phyloP scores from a whole-genome alignment of 2,797 vertebrate species.

The Takifugu ocellatus region DNA sequence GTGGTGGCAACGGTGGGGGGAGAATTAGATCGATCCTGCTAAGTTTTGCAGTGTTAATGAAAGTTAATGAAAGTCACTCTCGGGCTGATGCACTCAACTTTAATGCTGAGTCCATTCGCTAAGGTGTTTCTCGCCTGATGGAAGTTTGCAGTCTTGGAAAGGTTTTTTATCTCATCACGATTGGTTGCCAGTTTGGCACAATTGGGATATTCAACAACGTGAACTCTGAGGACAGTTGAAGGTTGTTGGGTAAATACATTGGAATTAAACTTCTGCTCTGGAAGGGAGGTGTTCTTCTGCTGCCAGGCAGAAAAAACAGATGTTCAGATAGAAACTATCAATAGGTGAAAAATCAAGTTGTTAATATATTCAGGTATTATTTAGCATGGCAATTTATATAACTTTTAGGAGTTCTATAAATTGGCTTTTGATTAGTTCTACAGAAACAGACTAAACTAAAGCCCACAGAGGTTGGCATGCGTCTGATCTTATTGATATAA shows the following conservation, averaged over 20 bases:
- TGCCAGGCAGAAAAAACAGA: conserved; percentile 22
- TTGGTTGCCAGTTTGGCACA: conserved; percentile 36
- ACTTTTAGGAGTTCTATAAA: too few species aligned
- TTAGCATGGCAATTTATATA: too few species aligned
- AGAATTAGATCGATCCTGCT: neutral
- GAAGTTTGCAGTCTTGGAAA: conserved; percentile 23
- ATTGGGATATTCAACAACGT: conserved; percentile 35
- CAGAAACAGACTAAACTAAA: too few species aligned
- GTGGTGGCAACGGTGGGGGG: neutral
- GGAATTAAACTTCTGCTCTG: conserved; percentile 27
- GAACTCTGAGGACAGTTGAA: conserved; percentile 33
- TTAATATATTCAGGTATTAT: conserved; percentile 18
- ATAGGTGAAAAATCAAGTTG: conserved; percentile 3
- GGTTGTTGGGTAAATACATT: conserved; percentile 34
- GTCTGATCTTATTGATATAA: too few species aligned
- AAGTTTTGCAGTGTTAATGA: neutral
- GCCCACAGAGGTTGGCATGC: too few species aligned
- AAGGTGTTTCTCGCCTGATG: conserved; percentile 24
- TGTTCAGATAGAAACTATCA: conserved; percentile 34
- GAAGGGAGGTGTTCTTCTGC: neutral
- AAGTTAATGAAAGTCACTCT: conserved; percentile 4
- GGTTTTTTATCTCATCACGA: conserved; percentile 43
- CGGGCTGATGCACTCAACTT: conserved; percentile 3
- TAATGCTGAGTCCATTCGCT: conserved; percentile 24
- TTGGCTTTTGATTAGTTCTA: too few species aligned